These are phyloP conservation scores for Drosophila villosipedis DNA, from an alignment of 2,888 invertebrate genomes.

Conservation along the genomic window DNA sequence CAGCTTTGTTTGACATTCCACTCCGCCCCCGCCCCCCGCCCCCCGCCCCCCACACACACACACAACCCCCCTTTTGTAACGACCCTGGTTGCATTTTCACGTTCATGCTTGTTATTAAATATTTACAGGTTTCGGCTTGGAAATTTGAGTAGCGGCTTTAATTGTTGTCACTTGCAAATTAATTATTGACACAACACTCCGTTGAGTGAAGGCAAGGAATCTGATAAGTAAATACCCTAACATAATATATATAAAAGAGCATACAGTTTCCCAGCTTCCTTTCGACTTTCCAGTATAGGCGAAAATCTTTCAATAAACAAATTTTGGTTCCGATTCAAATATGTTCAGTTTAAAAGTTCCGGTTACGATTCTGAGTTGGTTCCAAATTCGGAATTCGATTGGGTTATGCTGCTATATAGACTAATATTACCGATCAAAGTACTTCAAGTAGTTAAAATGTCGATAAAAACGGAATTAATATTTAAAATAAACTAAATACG, in stretches of 20 bases:
- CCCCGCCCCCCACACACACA: background rate
- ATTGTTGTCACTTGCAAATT: constrained; percentile 79
- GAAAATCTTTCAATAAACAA: background rate
- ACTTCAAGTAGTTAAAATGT: too few species aligned
- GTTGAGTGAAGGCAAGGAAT: background rate
- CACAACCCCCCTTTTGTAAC: background rate
- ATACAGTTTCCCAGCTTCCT: background rate
- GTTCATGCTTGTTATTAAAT: constrained; percentile 73
- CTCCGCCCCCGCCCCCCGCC: background rate
- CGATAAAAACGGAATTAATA: background rate
- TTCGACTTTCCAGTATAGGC: background rate
- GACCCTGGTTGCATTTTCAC: constrained; percentile 45
- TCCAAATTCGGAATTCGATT: background rate
- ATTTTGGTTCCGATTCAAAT: too few species aligned
- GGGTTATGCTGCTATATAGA: background rate
- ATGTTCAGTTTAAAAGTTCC: too few species aligned
- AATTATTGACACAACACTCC: constrained; percentile 66
- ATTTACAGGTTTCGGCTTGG: constrained; percentile 63
- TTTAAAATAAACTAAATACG: background rate
- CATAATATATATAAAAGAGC: background rate
- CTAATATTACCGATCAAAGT: background rate
- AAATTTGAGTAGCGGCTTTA: constrained; percentile 73
- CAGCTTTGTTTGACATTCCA: constrained; percentile 56
- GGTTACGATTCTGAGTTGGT: background rate
- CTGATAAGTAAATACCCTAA: background rate